Conservation (phyloP, 2,888 invertebrate genomes). For the Sminthurides aquaticus region DNA sequence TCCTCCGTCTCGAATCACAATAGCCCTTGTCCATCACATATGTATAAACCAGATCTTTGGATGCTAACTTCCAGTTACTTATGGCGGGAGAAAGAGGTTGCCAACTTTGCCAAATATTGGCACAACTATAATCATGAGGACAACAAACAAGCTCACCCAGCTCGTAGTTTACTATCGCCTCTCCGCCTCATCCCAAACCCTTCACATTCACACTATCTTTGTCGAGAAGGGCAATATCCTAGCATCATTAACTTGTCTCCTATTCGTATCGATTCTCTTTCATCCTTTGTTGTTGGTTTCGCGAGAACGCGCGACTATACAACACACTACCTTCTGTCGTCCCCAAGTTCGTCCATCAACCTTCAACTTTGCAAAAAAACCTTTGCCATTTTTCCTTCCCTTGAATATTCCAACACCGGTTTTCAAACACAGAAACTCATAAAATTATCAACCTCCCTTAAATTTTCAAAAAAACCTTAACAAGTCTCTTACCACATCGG, state of each 20-base stretch:
- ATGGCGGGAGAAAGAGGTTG: not conserved
- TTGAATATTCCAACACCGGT: too few species aligned
- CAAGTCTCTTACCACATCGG: slow-evolving; percentile 26
- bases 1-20: too few species aligned
- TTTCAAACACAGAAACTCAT: too few species aligned
- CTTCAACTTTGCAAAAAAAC: not conserved
- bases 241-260: not conserved
- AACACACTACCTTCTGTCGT: too few species aligned
- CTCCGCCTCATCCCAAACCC: too few species aligned
- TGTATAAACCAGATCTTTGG: too few species aligned
- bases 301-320: not conserved
- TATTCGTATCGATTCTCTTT: not conserved
- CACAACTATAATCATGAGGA: not conserved
- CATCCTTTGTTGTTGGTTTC: not conserved
- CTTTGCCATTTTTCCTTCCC: not conserved
- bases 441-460: too few species aligned
- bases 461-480: not conserved
- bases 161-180: too few species aligned
- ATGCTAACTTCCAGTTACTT: too few species aligned
- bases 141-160: not conserved
- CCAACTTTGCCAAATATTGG: not conserved
- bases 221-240: not conserved
- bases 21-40: too few species aligned
- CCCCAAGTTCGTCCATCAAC: not conserved
- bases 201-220: not conserved